These are phyloP conservation scores for Drosophila niveifrons DNA, from an alignment of 2,888 invertebrate genomes.

Conservation along the genomic window DNA sequence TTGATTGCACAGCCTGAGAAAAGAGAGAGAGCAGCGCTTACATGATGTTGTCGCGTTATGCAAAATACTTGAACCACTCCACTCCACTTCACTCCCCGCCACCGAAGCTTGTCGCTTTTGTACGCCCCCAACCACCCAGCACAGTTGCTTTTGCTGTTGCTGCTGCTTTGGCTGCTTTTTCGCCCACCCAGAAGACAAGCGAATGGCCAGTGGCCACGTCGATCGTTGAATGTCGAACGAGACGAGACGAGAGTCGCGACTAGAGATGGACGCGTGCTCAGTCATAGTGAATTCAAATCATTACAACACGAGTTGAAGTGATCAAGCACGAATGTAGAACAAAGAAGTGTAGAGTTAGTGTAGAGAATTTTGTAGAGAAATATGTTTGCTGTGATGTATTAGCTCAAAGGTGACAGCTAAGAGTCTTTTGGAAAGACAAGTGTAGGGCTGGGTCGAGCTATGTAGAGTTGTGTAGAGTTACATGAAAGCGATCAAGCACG, in stretches of 20 bases:
- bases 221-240: conserved; percentile 15
- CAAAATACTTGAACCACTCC: conserved; percentile 53
- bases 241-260: conserved; percentile 2
- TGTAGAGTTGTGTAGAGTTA: too few species aligned
- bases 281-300: background rate
- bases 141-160: background rate
- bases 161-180: conserved; percentile 17
- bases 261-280: conserved; percentile 16
- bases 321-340: background rate
- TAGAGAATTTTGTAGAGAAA: too few species aligned
- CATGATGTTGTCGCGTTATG: conserved; percentile 78
- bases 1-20: conserved; percentile 61
- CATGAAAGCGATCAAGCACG: too few species aligned
- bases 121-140: conserved; percentile 22
- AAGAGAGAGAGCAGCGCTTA: conserved; percentile 49
- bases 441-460: too few species aligned
- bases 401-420: too few species aligned
- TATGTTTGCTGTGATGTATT: too few species aligned
- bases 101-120: conserved; percentile 1
- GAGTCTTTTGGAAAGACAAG: too few species aligned
- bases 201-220: conserved; percentile 50
- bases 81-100: conserved; percentile 17
- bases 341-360: too few species aligned
- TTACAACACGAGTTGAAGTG: conserved; percentile 3
- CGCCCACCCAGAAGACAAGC: conserved; percentile 72